Evolutionary conservation across 2,888 invertebrate genomes (phyloP).

Genomic region (Torymus tubicola): DNA sequence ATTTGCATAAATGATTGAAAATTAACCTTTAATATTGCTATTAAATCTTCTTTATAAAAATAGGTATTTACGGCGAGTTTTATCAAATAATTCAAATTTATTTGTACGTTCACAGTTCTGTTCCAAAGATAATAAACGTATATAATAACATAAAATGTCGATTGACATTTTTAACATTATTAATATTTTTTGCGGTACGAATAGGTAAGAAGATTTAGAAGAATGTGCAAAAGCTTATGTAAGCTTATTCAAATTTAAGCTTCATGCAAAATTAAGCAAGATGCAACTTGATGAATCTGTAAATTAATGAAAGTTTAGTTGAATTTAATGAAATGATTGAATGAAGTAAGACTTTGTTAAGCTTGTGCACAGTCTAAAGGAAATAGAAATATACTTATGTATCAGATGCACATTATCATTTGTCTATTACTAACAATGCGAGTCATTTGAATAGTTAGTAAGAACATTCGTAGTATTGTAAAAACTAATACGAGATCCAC

Average conservation of each 20-base stretch:
- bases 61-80: too few relatives aligned
- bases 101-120: too few relatives aligned
- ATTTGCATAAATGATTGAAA: slow-evolving; percentile 57
- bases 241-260: slow-evolving; percentile 8
- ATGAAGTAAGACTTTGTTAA: not conserved
- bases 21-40: too few relatives aligned
- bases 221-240: too few relatives aligned
- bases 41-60: too few relatives aligned
- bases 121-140: too few relatives aligned
- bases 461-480: not conserved
- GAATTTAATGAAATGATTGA: not conserved
- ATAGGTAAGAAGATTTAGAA: too few relatives aligned
- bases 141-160: too few relatives aligned
- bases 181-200: too few relatives aligned
- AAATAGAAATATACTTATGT: not conserved
- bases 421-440: not conserved
- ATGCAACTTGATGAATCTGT: slow-evolving; percentile 11
- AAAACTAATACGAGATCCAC: not conserved
- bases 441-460: not conserved
- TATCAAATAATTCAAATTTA: too few relatives aligned
- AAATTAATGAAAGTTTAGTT: not conserved
- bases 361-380: not conserved
- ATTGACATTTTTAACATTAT: too few relatives aligned
- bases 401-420: too few relatives aligned
- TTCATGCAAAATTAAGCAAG: slow-evolving; percentile 33